phyloP scores from a whole-genome alignment of 2,113 vertebrate species.

The Alces alces region DNA sequence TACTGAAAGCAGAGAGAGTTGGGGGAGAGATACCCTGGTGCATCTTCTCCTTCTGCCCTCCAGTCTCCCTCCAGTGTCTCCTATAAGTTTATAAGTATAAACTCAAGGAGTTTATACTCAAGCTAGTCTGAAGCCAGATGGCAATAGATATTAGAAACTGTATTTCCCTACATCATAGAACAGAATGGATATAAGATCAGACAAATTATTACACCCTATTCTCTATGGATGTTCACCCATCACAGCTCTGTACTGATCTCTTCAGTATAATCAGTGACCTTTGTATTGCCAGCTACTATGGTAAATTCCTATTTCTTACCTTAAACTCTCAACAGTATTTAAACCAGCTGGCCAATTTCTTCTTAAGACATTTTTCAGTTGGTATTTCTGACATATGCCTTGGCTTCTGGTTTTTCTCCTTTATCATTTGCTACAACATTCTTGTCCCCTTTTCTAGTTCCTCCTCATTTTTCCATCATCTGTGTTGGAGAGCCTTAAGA shows the following conservation, averaged over 20 bases:
- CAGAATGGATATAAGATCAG: neutral
- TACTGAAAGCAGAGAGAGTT: neutral
- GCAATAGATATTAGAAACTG: neutral
- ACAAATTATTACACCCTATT: neutral
- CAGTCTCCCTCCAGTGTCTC: neutral
- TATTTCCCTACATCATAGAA: neutral
- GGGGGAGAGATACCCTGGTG: neutral
- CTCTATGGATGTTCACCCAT: too few relatives aligned
- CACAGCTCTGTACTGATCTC: neutral
- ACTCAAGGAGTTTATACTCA: neutral
- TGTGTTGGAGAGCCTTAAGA: neutral
- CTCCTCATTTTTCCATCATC: neutral
- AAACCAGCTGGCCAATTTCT: neutral
- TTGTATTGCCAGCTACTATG: neutral
- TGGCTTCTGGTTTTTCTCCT: neutral
- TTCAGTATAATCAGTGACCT: neutral
- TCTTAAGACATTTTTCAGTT: neutral
- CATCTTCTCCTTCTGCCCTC: neutral
- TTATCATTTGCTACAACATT: neutral
- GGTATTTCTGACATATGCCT: neutral
- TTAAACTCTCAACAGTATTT: neutral
- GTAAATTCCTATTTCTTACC: neutral
- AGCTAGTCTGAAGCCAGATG: neutral
- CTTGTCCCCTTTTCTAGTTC: neutral
- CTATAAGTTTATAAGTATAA: neutral